phyloP scores from a whole-genome alignment of 2,797 vertebrate genomes.

The Myotis vivesi region DNA sequence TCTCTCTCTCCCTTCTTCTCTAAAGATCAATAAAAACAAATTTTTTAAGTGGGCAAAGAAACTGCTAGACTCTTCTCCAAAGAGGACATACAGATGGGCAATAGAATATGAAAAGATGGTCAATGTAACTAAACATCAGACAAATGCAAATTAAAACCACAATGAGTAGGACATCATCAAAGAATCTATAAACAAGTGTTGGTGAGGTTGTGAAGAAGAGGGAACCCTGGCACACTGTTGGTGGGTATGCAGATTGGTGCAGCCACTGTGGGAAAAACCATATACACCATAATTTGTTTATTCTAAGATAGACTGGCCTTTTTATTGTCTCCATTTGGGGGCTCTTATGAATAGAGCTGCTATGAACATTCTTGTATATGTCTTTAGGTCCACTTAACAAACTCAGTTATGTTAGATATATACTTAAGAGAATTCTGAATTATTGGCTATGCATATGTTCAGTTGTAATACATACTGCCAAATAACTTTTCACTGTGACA shows the following conservation, averaged over 20 bases:
- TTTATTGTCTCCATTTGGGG: background rate
- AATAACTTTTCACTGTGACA: background rate
- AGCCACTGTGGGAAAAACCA: background rate
- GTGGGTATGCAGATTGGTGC: background rate
- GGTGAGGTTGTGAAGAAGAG: background rate
- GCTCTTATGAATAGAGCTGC: background rate
- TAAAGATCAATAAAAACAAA: too few species aligned
- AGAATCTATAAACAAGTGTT: background rate
- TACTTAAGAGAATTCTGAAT: background rate
- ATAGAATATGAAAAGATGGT: background rate
- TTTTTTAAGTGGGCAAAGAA: background rate
- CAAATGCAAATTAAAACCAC: background rate
- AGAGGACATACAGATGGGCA: background rate
- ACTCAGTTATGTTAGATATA: background rate
- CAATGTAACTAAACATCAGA: background rate
- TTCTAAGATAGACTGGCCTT: background rate
- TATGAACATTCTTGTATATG: background rate
- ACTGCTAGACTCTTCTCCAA: background rate
- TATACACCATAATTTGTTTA: background rate
- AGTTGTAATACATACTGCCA: background rate
- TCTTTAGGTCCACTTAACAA: background rate
- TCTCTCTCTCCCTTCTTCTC: too few species aligned
- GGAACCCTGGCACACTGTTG: background rate
- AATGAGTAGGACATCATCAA: background rate
- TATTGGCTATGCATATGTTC: background rate